phyloP scores from a whole-genome alignment of 2,888 invertebrate genomes.

The Charanyca ferruginea region DNA sequence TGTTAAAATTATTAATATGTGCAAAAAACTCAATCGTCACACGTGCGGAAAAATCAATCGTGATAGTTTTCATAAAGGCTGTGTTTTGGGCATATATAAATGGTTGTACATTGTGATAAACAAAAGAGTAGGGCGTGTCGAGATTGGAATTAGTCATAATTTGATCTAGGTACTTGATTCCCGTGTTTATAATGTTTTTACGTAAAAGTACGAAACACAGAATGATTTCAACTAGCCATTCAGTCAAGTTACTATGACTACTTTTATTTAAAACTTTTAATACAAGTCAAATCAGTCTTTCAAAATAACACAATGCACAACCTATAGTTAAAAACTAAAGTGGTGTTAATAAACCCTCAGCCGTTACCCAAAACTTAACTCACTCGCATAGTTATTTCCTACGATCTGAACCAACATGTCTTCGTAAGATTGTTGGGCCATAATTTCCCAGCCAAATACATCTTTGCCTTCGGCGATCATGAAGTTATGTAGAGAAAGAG shows the following conservation, averaged over 20 bases:
- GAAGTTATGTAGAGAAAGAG: constrained; percentile 93
- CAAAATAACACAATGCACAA: constrained; percentile 11
- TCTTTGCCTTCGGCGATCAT: constrained; percentile 80
- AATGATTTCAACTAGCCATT: too few relatives aligned
- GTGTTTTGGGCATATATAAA: constrained; percentile 7
- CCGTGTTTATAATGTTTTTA: too few relatives aligned
- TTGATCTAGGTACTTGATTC: too few relatives aligned
- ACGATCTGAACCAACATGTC: constrained; percentile 88
- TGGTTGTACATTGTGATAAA: constrained; percentile 2
- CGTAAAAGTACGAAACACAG: too few relatives aligned
- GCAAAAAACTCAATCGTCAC: too few relatives aligned
- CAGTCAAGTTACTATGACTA: too few relatives aligned
- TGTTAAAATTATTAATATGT: constrained; percentile 31
- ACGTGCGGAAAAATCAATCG: constrained; percentile 6
- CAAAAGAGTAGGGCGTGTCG: not conserved
- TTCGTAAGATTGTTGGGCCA: constrained; percentile 80
- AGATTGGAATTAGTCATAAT: too few relatives aligned
- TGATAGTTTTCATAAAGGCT: constrained; percentile 23
- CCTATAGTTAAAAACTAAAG: constrained; percentile 5
- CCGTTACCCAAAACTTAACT: constrained; percentile 77
- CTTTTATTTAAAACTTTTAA: too few relatives aligned
- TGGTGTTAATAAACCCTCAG: constrained; percentile 27
- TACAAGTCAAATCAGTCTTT: too few relatives aligned
- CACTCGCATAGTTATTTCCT: constrained; percentile 90
- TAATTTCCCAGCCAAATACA: constrained; percentile 81